Evolutionary conservation across 2,797 vertebrate species (phyloP).

Genomic region (Alcedo quadribrachys): DNA sequence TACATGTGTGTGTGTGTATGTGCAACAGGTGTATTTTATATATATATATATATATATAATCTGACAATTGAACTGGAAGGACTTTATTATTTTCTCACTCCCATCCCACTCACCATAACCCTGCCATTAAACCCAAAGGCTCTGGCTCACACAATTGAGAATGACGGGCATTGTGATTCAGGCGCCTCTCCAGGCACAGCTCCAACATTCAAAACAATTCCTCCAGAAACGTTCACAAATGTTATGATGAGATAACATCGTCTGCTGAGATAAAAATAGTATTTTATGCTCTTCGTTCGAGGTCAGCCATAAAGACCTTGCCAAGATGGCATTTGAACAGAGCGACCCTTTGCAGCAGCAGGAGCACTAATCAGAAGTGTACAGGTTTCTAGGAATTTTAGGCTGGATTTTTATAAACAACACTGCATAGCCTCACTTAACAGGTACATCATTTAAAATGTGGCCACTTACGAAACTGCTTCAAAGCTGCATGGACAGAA

Average conservation of each 20-base stretch:
- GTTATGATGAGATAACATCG: constrained; percentile 48
- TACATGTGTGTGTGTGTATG: background rate
- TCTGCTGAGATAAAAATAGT: constrained; percentile 30
- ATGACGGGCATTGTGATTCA: constrained; percentile 6
- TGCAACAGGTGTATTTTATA: too few relatives aligned
- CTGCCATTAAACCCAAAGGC: background rate
- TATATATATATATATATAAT: background rate
- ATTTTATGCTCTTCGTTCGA: background rate
- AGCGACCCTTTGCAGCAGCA: background rate
- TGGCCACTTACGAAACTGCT: background rate
- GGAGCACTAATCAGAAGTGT: background rate
- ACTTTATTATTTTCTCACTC: background rate
- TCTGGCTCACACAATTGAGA: constrained; percentile 20
- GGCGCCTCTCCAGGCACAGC: constrained; percentile 28
- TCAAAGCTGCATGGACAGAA: background rate
- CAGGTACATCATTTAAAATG: background rate
- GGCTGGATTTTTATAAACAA: background rate
- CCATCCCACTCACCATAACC: background rate
- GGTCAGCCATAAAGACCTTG: background rate
- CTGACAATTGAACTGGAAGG: background rate
- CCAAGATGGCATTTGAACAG: background rate
- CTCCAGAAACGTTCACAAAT: background rate
- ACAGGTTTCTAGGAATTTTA: background rate
- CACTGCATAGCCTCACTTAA: rapidly evolving
- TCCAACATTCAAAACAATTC: constrained; percentile 42